A percentile compares a stretch with the other conserved stretches of the same genome.
Conservation (phyloP, 2,797 vertebrate species). For the Carapus acus region DNA sequence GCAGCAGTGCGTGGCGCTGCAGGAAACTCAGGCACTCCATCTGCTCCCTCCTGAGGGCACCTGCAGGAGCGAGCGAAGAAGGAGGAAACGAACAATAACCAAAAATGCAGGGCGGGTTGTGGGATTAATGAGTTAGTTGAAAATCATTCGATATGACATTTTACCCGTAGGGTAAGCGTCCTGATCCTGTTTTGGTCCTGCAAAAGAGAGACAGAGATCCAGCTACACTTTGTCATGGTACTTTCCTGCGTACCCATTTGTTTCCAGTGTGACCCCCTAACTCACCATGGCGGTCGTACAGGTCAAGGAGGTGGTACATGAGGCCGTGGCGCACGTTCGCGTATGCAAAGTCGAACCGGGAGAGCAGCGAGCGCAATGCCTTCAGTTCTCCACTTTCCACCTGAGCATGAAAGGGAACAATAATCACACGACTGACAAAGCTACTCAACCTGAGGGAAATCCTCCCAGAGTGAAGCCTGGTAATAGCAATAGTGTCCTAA, state of each 20-base stretch:
- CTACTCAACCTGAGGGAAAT: too few species aligned
- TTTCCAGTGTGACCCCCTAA: neutral
- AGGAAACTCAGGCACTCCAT: conserved; percentile 67
- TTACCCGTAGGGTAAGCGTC: conserved; percentile 26
- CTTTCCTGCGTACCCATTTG: neutral
- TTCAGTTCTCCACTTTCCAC: conserved; percentile 62
- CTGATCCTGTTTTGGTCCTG: conserved; percentile 28
- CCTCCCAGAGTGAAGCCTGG: too few species aligned
- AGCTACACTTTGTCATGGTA: neutral
- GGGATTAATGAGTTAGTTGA: too few species aligned
- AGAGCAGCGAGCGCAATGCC: conserved; percentile 69
- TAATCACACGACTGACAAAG: too few species aligned
- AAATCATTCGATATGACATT: too few species aligned
- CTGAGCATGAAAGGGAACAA: conserved; percentile 50
- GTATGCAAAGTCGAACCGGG: conserved; percentile 73
- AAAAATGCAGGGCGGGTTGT: neutral
- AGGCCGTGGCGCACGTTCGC: conserved; percentile 74
- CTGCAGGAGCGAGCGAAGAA: neutral
- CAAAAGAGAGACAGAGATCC: conserved; percentile 10
- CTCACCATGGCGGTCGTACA: conserved; percentile 71
- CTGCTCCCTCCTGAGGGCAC: neutral
- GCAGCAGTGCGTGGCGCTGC: conserved; percentile 64
- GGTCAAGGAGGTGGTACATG: conserved; percentile 72
- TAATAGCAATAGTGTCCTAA: too few species aligned
- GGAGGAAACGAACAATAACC: neutral